phyloP scores from a whole-genome alignment of 1,140 invertebrate genomes.

The Eueides isabella region DNA sequence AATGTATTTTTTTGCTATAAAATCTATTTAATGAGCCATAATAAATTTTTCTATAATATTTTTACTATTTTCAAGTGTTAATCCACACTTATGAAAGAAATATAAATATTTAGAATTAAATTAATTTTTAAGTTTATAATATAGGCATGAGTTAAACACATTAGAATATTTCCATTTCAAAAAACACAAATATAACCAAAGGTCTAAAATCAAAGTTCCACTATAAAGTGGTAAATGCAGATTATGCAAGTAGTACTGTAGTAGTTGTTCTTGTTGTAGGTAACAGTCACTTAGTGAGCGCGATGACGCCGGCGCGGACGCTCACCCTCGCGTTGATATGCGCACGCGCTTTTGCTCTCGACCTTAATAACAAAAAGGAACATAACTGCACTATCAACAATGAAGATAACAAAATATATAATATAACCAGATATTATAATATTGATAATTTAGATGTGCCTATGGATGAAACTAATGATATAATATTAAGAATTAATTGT shows the following conservation, averaged over 20 bases:
- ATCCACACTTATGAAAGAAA: no score
- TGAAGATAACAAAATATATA: not conserved
- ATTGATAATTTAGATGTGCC: not conserved
- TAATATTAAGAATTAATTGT: not conserved
- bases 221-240: not conserved
- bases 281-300: conserved; percentile 13
- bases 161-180: no score
- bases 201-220: not conserved
- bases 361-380: not conserved
- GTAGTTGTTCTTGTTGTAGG: not conserved
- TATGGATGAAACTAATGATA: not conserved
- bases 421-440: not conserved
- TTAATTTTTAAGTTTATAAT: no score
- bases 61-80: no score
- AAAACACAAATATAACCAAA: not conserved
- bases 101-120: no score
- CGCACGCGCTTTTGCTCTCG: conserved; percentile 14
- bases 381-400: not conserved
- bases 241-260: not conserved
- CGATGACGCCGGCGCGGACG: conserved; percentile 31
- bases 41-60: no score
- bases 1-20: no score
- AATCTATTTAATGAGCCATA: no score
- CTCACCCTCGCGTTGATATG: conserved; percentile 25
- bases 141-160: no score